phyloP scores from a whole-genome alignment of 2,888 invertebrate genomes.

The Scaptomyza flava region DNA sequence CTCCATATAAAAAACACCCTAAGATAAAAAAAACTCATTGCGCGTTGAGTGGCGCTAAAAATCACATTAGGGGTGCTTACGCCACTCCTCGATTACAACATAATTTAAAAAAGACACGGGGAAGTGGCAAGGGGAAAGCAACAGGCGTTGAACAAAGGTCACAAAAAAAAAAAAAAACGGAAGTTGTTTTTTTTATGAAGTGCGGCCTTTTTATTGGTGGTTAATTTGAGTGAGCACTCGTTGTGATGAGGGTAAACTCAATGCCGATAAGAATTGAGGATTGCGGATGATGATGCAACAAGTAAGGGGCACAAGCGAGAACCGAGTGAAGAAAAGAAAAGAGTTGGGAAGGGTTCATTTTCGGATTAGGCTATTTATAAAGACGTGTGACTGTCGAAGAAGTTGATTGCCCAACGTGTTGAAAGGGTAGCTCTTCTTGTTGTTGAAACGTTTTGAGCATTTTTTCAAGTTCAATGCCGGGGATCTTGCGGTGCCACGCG shows the following conservation, averaged over 20 bases:
- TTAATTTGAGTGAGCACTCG: slow-evolving; percentile 75
- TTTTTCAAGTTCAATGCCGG: slow-evolving; percentile 80
- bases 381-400: slow-evolving; percentile 43
- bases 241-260: slow-evolving; percentile 72
- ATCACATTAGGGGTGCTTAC: slow-evolving; percentile 77
- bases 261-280: slow-evolving; percentile 18
- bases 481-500: slow-evolving; percentile 74
- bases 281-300: slow-evolving; percentile 63
- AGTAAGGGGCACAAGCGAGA: slow-evolving; percentile 26
- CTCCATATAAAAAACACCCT: slow-evolving; percentile 57
- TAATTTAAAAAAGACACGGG: slow-evolving; percentile 57
- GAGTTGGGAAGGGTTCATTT: slow-evolving; percentile 55
- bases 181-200: slow-evolving; percentile 76
- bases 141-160: slow-evolving; percentile 52
- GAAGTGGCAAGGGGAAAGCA: slow-evolving; percentile 43
- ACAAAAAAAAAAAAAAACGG: slow-evolving; percentile 63
- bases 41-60: slow-evolving; percentile 78
- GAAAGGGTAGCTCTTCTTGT: slow-evolving; percentile 53
- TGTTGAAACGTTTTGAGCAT: slow-evolving; percentile 37
- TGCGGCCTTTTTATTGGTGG: slow-evolving; percentile 81
- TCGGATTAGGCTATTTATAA: slow-evolving; percentile 49
- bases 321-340: slow-evolving; percentile 30
- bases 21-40: slow-evolving; percentile 49
- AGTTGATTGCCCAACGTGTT: slow-evolving; percentile 68
- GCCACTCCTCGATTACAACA: slow-evolving; percentile 74